Conservation (phyloP, 2,113 vertebrate genomes). For the Rhipidura dahli region DNA sequence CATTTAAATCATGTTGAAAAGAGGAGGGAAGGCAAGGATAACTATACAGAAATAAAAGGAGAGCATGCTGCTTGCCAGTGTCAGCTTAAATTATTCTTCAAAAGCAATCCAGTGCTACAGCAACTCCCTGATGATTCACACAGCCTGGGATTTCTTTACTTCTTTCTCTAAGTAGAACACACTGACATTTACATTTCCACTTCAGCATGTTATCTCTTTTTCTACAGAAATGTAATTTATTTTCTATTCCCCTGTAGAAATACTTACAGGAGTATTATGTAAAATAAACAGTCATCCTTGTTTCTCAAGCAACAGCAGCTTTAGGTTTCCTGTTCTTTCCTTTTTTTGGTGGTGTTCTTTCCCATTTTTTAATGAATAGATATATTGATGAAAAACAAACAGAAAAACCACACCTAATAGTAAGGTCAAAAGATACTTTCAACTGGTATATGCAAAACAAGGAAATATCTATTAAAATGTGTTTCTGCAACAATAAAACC, state of each 20-base stretch:
- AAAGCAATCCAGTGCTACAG: background rate
- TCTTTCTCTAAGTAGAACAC: background rate
- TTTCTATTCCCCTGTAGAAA: background rate
- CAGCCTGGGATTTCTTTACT: background rate
- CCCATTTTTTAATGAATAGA: background rate
- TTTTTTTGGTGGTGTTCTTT: background rate
- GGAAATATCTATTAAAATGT: background rate
- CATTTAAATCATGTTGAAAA: background rate
- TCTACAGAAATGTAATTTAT: background rate
- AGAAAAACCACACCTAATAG: background rate
- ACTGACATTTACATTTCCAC: background rate
- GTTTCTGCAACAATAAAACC: background rate
- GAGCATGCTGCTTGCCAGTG: background rate
- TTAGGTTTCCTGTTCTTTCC: background rate
- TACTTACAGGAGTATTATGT: background rate
- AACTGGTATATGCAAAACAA: background rate
- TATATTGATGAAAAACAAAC: background rate
- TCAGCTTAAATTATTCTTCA: background rate
- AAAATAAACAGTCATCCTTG: background rate
- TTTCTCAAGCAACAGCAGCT: background rate
- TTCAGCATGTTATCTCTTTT: background rate
- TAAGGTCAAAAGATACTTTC: background rate
- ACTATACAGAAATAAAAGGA: background rate
- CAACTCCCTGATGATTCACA: background rate
- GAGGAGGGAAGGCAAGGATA: background rate